phyloP scores from a whole-genome alignment of 1,140 invertebrate genomes.

The Sycobia sp. region DNA sequence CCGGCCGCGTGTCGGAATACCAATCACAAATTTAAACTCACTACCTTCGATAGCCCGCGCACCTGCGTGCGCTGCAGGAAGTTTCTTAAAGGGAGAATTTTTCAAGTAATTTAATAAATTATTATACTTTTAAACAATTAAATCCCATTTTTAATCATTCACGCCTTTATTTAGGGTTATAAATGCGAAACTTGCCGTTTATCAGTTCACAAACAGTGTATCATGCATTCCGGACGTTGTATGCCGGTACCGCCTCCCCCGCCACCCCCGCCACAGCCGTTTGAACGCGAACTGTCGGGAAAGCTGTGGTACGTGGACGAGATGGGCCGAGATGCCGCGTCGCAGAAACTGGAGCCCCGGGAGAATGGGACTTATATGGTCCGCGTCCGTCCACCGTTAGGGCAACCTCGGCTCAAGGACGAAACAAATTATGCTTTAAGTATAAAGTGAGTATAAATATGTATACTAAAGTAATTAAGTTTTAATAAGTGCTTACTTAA shows the following conservation, averaged over 20 bases:
- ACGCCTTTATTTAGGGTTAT: conserved; percentile 69
- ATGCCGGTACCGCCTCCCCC: conserved; percentile 63
- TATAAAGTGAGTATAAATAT: conserved; percentile 74
- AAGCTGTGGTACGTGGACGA: conserved; percentile 82
- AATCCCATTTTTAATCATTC: not conserved
- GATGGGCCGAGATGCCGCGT: conserved; percentile 84
- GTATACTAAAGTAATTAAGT: not conserved
- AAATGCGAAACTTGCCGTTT: conserved; percentile 75
- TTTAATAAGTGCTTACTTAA: conserved; percentile 16
- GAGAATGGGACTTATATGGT: conserved; percentile 89
- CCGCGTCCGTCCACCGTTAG: conserved; percentile 73
- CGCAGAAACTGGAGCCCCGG: conserved; percentile 75
- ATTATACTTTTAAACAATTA: too few relatives aligned
- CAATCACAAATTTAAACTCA: conserved; percentile 85
- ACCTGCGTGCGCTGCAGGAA: conserved; percentile 84
- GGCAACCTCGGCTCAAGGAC: conserved; percentile 57
- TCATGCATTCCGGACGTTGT: conserved; percentile 74
- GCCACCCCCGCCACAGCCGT: conserved; percentile 62
- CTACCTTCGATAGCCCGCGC: conserved; percentile 82
- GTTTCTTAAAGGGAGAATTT: conserved; percentile 89
- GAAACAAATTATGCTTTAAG: conserved; percentile 86
- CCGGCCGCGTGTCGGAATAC: conserved; percentile 77
- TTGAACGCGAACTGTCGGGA: conserved; percentile 64
- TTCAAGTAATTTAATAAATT: conserved; percentile 63
- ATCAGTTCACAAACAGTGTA: conserved; percentile 78